These are phyloP conservation scores for Helicoverpa armigera DNA, from an alignment of 1,140 invertebrate genomes.

Conservation along the genomic window DNA sequence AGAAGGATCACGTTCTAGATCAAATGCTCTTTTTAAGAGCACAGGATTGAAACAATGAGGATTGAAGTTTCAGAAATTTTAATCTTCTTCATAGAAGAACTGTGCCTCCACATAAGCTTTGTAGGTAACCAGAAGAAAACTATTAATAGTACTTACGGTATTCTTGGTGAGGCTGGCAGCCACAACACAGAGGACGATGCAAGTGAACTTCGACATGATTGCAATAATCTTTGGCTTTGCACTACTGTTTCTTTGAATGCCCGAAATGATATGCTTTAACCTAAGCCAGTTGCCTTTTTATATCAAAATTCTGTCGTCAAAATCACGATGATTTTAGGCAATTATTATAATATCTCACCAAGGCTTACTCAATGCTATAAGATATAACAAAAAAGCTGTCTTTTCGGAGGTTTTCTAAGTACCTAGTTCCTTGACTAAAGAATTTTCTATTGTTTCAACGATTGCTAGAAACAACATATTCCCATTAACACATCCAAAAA, in stretches of 20 bases:
- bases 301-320: constrained; percentile 37
- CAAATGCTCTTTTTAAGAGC: no score
- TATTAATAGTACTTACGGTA: constrained; percentile 30
- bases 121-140: no score
- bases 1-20: no score
- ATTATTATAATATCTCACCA: constrained; percentile 46
- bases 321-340: constrained; percentile 27
- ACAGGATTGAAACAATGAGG: no score
- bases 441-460: constrained; percentile 30
- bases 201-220: constrained; percentile 46
- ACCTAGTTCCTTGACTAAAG: constrained; percentile 4
- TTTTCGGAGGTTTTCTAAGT: constrained; percentile 5
- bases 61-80: no score
- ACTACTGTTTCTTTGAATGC: constrained; percentile 12
- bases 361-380: constrained; percentile 27
- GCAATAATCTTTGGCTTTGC: constrained; percentile 18
- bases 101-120: background rate
- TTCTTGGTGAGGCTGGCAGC: constrained; percentile 42
- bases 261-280: constrained; percentile 8
- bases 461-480: constrained; percentile 16
- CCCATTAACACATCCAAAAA: background rate
- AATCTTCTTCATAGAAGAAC: background rate
- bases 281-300: constrained; percentile 22
- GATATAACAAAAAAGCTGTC: constrained; percentile 38
- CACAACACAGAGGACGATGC: constrained; percentile 37